These are phyloP conservation scores for Gymnoscopelus microlampas DNA, from an alignment of 2,797 vertebrate genomes.

Conservation along the genomic window DNA sequence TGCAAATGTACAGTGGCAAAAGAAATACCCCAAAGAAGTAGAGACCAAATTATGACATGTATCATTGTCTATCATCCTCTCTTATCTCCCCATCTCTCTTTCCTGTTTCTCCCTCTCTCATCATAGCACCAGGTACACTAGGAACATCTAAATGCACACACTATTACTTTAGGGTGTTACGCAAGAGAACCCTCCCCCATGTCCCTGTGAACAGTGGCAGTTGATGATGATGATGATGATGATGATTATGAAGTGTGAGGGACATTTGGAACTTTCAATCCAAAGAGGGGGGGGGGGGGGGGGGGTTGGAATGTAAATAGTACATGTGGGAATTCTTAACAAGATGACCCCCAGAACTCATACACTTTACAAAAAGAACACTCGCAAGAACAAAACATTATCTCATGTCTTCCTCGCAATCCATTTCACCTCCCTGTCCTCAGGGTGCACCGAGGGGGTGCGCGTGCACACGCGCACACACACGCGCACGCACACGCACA, in stretches of 20 bases:
- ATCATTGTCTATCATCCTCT: no score
- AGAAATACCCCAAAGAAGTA: no score
- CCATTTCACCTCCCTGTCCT: conserved; percentile 9
- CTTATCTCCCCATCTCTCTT: no score
- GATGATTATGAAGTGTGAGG: conserved; percentile 43
- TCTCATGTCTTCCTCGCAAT: conserved; percentile 34
- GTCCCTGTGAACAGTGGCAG: background rate
- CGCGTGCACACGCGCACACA: conserved; percentile 10
- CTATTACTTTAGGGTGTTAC: background rate
- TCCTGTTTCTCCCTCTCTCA: no score
- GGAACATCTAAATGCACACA: no score
- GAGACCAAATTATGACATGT: no score
- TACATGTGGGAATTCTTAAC: conserved; percentile 56
- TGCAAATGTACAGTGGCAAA: no score
- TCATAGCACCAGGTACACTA: no score
- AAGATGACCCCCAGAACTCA: conserved; percentile 33
- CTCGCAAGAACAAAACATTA: conserved; percentile 48
- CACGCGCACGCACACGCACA: conserved; percentile 20
- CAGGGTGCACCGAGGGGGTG: background rate
- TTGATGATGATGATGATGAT: conserved; percentile 1
- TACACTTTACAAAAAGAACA: conserved; percentile 39
- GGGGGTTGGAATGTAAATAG: conserved; percentile 44
- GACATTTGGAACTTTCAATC: conserved; percentile 30
- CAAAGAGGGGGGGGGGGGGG: conserved; percentile 26
- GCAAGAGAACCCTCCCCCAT: background rate